Base-by-base conservation (phyloP, 2,888 invertebrate species). In the Sicus ferrugineus region DNA sequence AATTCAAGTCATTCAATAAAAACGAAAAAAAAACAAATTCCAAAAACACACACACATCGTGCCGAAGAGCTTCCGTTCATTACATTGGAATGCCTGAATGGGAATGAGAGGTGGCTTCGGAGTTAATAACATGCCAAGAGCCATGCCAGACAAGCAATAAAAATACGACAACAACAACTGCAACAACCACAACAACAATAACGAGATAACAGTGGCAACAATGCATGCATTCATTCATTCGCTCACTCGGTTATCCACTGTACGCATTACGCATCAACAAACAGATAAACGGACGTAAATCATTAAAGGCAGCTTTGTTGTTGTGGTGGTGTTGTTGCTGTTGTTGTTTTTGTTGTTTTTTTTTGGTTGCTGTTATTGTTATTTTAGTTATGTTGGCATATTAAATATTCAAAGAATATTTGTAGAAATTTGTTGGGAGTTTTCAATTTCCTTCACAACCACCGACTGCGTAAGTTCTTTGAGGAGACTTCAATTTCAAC, bases 221-320 rank as follows among this genome's bases (percentile, higher is more conserved):
- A 64, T 64, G 64, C 50, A 64, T 30, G 26, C 23, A 64, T 64
- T 59, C 34, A 34, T 34, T 59, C 28, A n/a, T 3, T 11, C 26
- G 28, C n/a, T 28, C 26, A 56, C 28, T 30, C 26, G 3, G 14
- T 28, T n/a, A n/a, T n/a, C n/a, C 26, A n/a, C 7, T 48, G 46
- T 48, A 30, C 63, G 48, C 30, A 63, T 30, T 26, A 64, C 64
- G 50, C 52, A 52, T 23, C 31, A 31, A 64, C 52, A 52, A 34
- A 30, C 50, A 64, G 30, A 50, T 48, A 34, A 64, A 64, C 64
- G 64, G 64, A 64, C 64, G 64, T 52, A 52, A 50, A 23, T 64
- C 52, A 64, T 64, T 64, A 64, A 50, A 64, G 16, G 34, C 50
- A 23, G 28, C 34, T 34, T 23, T 30, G 14, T 34, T 31, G 34